Evolutionary conservation across 2,797 vertebrate genomes (phyloP).

Genomic region (Menidia menidia): DNA sequence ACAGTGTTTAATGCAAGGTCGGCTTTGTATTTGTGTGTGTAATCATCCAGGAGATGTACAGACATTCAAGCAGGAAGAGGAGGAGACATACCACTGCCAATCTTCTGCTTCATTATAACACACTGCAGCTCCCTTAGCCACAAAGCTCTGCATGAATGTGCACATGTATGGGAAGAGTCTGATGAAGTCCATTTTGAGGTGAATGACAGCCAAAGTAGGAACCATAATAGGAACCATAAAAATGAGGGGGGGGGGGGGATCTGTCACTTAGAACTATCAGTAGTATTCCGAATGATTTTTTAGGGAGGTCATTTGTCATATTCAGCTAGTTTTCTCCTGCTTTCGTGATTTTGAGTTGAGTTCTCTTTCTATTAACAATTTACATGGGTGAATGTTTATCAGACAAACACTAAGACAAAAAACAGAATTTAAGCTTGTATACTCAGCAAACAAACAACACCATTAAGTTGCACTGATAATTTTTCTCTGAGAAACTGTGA

Average conservation of each 20-base stretch:
- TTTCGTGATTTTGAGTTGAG: constrained; percentile 42
- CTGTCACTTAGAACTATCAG: constrained; percentile 23
- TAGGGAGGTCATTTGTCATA: constrained; percentile 45
- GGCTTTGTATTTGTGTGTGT: constrained; percentile 11
- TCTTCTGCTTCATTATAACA: constrained; percentile 52
- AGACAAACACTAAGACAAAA: constrained; percentile 25
- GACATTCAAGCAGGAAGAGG: constrained; percentile 42
- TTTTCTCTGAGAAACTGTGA: neutral
- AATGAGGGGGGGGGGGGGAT: constrained; percentile 7
- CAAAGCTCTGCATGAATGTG: neutral
- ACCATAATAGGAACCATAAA: neutral
- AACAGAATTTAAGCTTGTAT: neutral
- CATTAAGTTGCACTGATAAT: constrained; percentile 1
- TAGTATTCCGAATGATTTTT: constrained; percentile 36
- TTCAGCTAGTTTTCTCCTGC: constrained; percentile 48
- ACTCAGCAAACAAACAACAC: neutral
- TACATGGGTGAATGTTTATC: constrained; percentile 39
- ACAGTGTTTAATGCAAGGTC: constrained; percentile 29
- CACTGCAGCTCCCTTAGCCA: constrained; percentile 19
- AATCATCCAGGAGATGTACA: constrained; percentile 21
- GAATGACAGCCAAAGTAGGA: constrained; percentile 35
- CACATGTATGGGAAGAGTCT: neutral
- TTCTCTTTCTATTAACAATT: constrained; percentile 29
- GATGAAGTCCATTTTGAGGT: constrained; percentile 38
- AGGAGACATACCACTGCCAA: constrained; percentile 37